Percentiles rank a stretch among this genome's conserved stretches.
These are phyloP conservation scores for Parasteatoda tepidariorum DNA, from an alignment of 1,140 invertebrate species.

Conservation along the genomic window DNA sequence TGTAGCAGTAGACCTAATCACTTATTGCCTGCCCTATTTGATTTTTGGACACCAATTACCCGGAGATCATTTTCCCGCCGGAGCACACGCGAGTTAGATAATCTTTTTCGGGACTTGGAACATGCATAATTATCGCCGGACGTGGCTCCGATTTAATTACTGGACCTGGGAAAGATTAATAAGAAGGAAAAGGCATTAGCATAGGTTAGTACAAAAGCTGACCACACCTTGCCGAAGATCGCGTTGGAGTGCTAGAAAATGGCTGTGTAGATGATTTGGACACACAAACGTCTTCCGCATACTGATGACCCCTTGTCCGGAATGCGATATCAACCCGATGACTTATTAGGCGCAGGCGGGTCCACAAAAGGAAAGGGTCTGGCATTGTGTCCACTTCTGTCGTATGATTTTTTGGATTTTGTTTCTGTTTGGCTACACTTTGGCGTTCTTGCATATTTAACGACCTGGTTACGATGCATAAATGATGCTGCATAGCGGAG, in stretches of 20 bases:
- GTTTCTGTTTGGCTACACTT: conserved; percentile 6
- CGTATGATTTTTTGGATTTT: not conserved
- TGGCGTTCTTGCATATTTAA: conserved; percentile 20
- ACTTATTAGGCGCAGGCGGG: conserved; percentile 40
- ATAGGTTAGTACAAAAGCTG: conserved; percentile 29
- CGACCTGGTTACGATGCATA: conserved; percentile 21
- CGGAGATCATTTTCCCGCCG: conserved; percentile 3
- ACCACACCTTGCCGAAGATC: conserved; percentile 44
- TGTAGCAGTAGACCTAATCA: not conserved
- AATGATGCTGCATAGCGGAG: conserved; percentile 14
- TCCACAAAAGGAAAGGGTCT: not conserved
- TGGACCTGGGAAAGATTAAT: conserved; percentile 37
- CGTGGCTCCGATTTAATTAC: conserved; percentile 51
- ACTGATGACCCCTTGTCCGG: conserved; percentile 32
- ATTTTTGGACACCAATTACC: conserved; percentile 16
- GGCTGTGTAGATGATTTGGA: conserved; percentile 44
- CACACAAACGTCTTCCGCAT: conserved; percentile 33
- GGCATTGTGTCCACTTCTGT: not conserved
- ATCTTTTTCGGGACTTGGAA: conserved; percentile 5
- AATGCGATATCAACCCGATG: conserved; percentile 24
- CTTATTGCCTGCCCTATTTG: not conserved
- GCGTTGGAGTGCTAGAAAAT: not conserved
- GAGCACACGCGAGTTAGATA: conserved; percentile 12
- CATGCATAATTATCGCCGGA: conserved; percentile 53
- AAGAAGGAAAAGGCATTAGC: conserved; percentile 20